Evolutionary conservation across 2,888 invertebrate species (phyloP), one percentile per base, ranked within the genome.

Genomic region (Trachelus troglodyta): DNA sequence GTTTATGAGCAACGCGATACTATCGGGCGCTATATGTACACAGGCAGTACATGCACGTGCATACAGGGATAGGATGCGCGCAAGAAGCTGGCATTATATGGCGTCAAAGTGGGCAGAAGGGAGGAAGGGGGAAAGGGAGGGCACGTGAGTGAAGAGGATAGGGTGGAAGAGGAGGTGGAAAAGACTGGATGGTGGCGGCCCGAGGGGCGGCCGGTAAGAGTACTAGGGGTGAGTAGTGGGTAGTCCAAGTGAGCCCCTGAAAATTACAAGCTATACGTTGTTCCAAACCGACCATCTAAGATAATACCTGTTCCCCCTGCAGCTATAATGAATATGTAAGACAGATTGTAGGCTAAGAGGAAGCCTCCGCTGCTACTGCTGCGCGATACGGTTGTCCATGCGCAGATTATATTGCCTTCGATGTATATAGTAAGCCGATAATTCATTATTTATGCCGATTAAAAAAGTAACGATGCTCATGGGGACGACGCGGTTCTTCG

Each of bases 291-390:
- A 90, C 90, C 89, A 90, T 90, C 91, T 90, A 88, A 90, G 91
- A 91, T 91, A 91, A 91, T 91, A 90, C 90, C 89, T 84, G 89
- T 87, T 90, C 88, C 87, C 89, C 91, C 91, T 88, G 85, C 83
- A 90, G 91, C 91, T 88, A 91, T 91, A 91, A 91, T 91, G 91
- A 91, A 91, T 91, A 91, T 91, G 91, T 91, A 91, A 90, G 91
- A 91, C 90, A 90, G 90, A 91, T 91, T 91, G 91, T 91, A 90
- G 90, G 87, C 90, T 90, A 91, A 91, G 90, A 90, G 90, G 88
- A 88, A 90, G 89, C 89, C 88, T 89, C 87, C 84, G 86, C 85
- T 82, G 89, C 90, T 91, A 90, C 91, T 85, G 90, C 90, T 88
- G 89, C 89, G 89, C 88, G 90, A 90, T 90, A 90, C 90, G 90